Conservation (phyloP, 1,140 invertebrate genomes). For the Cephus cinctus region DNA sequence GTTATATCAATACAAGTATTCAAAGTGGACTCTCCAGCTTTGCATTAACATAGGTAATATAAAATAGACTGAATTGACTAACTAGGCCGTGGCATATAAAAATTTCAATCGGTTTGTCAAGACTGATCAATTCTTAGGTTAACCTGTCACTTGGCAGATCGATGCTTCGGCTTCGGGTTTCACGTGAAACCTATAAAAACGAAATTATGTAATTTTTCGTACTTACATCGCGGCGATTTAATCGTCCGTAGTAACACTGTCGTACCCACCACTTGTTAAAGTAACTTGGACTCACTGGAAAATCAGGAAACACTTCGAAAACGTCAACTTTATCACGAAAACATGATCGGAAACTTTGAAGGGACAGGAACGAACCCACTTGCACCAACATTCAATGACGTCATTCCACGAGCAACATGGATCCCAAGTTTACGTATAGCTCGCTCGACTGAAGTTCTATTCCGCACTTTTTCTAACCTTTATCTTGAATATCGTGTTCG, state of each 20-base stretch:
- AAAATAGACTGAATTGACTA: no score
- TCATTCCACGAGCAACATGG: constrained; percentile 31
- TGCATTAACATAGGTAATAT: no score
- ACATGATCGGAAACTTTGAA: constrained; percentile 39
- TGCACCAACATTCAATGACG: constrained; percentile 44
- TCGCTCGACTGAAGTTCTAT: not conserved
- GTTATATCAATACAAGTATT: no score
- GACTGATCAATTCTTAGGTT: no score
- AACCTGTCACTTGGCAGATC: constrained; percentile 39
- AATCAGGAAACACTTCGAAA: constrained; percentile 21
- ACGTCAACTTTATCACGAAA: constrained; percentile 43
- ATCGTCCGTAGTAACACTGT: no score
- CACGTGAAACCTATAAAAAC: constrained; percentile 8
- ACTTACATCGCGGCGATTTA: constrained; percentile 7
- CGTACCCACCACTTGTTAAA: no score
- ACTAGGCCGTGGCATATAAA: no score
- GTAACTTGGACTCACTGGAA: constrained; percentile 6
- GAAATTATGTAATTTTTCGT: constrained; percentile 19
- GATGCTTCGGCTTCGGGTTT: constrained; percentile 20
- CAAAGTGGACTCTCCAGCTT: no score
- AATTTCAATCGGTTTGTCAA: no score
- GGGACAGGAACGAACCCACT: constrained; percentile 27
- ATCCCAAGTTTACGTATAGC: constrained; percentile 3
- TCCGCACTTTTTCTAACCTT: no score
- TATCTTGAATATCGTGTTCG: no score